Percentiles rank a stretch among this genome's conserved stretches.
These are phyloP conservation scores for Pollenia angustigena DNA, from an alignment of 2,888 invertebrate genomes.

Conservation along the genomic window DNA sequence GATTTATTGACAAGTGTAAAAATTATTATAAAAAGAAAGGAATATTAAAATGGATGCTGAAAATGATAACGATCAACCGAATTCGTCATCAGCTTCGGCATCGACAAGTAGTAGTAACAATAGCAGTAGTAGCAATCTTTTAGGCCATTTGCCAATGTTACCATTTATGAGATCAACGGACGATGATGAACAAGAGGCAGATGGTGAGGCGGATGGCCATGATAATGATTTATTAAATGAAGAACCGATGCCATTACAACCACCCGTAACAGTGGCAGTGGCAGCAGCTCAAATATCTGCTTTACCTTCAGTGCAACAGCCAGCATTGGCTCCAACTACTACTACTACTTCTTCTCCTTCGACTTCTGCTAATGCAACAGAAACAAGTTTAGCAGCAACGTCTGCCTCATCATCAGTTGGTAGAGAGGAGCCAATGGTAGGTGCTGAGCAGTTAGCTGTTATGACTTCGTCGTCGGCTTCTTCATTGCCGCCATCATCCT, in stretches of 20 bases:
- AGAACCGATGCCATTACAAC: constrained; percentile 71
- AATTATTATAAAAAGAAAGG: constrained; percentile 28
- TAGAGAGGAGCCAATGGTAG: constrained; percentile 70
- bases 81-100: constrained; percentile 75
- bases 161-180: constrained; percentile 74
- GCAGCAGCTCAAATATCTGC: constrained; percentile 39
- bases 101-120: constrained; percentile 79
- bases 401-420: constrained; percentile 41
- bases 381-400: constrained; percentile 31
- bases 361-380: constrained; percentile 37
- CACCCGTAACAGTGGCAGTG: constrained; percentile 51
- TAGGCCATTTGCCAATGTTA: constrained; percentile 76
- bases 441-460: constrained; percentile 68
- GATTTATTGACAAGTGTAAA: constrained; percentile 12
- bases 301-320: constrained; percentile 56
- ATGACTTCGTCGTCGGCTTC: constrained; percentile 55
- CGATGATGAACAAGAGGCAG: constrained; percentile 73
- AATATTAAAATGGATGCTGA: constrained; percentile 75
- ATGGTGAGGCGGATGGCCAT: constrained; percentile 52
- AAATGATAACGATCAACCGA: constrained; percentile 78
- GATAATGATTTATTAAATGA: constrained; percentile 61
- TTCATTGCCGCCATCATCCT: constrained; percentile 59
- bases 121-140: constrained; percentile 77
- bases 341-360: constrained; percentile 47
- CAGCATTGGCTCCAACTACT: constrained; percentile 64